A percentile compares a stretch with the other conserved stretches of the same genome.
Evolutionary conservation across 2,797 vertebrate genomes (phyloP).

Genomic region (Muscicapa comitata): DNA sequence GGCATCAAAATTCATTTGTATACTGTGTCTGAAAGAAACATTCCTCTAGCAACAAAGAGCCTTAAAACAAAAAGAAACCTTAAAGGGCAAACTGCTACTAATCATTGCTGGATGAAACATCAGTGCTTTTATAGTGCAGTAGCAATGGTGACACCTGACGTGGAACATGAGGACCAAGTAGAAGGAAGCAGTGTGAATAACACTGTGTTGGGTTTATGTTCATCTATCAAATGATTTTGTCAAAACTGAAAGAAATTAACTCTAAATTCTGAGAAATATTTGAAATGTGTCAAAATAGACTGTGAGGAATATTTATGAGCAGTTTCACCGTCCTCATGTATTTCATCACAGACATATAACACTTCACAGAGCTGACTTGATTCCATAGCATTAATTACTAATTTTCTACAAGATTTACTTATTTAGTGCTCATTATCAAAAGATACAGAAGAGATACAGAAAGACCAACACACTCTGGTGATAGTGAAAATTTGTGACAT

Average conservation of each 20-base stretch:
- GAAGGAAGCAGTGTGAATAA: background rate
- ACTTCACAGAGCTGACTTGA: background rate
- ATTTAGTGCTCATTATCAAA: background rate
- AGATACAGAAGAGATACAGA: background rate
- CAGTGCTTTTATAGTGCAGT: background rate
- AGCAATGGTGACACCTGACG: background rate
- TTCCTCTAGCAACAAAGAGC: background rate
- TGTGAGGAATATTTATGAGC: background rate
- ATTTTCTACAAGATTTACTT: background rate
- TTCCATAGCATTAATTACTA: background rate
- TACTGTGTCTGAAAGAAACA: background rate
- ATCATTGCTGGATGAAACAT: background rate
- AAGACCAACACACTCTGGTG: background rate
- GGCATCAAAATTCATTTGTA: background rate
- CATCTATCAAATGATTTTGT: background rate
- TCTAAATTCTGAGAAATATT: background rate
- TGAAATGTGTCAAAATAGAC: background rate
- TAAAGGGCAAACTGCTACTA: background rate
- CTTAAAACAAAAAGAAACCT: background rate
- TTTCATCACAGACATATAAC: background rate
- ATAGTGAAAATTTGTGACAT: background rate
- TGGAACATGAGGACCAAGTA: background rate
- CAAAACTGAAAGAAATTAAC: background rate
- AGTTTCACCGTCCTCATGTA: background rate
- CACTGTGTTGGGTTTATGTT: background rate